A percentile compares a stretch with the other conserved stretches of the same genome.
phyloP scores from a whole-genome alignment of 2,888 invertebrate genomes.

The Boloria euphrosyne region DNA sequence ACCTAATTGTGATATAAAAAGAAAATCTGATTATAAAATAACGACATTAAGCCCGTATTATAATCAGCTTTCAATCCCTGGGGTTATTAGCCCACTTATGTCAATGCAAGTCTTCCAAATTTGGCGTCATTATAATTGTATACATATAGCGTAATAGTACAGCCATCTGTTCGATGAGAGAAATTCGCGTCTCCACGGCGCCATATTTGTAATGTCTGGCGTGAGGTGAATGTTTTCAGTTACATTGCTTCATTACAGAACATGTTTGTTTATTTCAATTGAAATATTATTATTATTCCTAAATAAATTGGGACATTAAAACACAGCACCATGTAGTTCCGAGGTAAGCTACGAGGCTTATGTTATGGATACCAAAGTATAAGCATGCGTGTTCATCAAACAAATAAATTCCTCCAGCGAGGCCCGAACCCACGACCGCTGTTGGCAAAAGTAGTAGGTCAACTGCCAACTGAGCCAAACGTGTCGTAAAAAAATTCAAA shows the following conservation, averaged over 20 bases:
- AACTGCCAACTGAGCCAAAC: no score
- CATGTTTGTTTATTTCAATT: no score
- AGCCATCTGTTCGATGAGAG: slow-evolving; percentile 44
- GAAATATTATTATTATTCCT: no score
- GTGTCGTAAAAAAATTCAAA: no score
- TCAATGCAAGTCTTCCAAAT: slow-evolving; percentile 25
- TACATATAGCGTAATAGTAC: slow-evolving; percentile 27
- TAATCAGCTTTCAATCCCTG: slow-evolving; percentile 5
- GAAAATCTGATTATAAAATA: not conserved
- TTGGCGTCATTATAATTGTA: slow-evolving; percentile 25
- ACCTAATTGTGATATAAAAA: not conserved
- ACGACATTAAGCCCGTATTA: not conserved
- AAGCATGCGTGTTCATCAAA: no score
- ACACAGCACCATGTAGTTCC: no score
- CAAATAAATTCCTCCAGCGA: no score
- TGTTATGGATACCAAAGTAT: no score
- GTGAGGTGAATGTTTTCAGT: not conserved
- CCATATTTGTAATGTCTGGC: slow-evolving; percentile 34
- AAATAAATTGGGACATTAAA: no score
- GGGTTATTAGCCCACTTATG: slow-evolving; percentile 10
- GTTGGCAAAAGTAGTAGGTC: no score
- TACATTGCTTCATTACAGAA: slow-evolving; percentile 30
- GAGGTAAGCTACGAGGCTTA: no score
- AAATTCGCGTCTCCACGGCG: slow-evolving; percentile 37
- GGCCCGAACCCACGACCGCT: no score